Evolutionary conservation across 2,888 invertebrate species (phyloP).

Genomic region (Schizaphis graminum): DNA sequence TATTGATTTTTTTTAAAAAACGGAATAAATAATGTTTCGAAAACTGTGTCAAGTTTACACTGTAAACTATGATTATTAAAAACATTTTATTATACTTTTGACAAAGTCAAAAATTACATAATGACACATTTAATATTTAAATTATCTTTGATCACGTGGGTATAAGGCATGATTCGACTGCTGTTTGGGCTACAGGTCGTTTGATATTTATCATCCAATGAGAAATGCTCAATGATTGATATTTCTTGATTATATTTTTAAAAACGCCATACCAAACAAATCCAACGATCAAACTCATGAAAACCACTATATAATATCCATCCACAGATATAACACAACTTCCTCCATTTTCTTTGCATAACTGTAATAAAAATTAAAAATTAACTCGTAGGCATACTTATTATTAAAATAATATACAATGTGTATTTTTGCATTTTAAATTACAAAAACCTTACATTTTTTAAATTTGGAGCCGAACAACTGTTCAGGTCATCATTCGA

Average conservation of each 20-base stretch:
- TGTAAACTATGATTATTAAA: not conserved
- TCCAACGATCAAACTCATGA: slow-evolving; percentile 83
- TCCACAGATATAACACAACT: slow-evolving; percentile 81
- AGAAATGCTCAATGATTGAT: not conserved
- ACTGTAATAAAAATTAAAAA: slow-evolving; percentile 72
- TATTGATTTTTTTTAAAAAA: not conserved
- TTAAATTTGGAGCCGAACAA: slow-evolving; percentile 58
- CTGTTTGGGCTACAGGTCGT: not conserved
- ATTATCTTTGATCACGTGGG: not conserved
- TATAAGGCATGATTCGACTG: not conserved
- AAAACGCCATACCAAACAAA: slow-evolving; percentile 77
- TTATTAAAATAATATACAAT: not conserved
- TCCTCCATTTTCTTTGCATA: slow-evolving; percentile 73
- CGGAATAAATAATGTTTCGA: not conserved
- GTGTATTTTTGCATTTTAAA: not conserved
- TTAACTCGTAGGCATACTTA: not conserved
- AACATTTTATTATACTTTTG: not conserved
- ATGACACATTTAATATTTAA: not conserved
- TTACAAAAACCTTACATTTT: slow-evolving; percentile 54
- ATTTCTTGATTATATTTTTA: not conserved
- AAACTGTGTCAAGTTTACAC: not conserved
- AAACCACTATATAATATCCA: slow-evolving; percentile 90
- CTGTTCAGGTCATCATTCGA: slow-evolving; percentile 72
- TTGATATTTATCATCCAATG: slow-evolving; percentile 11
- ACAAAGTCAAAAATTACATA: not conserved